Percentiles rank a stretch among this genome's conserved stretches.
These are phyloP conservation scores for Steatornis caripensis DNA, from an alignment of 2,113 vertebrate species.

Conservation along the genomic window DNA sequence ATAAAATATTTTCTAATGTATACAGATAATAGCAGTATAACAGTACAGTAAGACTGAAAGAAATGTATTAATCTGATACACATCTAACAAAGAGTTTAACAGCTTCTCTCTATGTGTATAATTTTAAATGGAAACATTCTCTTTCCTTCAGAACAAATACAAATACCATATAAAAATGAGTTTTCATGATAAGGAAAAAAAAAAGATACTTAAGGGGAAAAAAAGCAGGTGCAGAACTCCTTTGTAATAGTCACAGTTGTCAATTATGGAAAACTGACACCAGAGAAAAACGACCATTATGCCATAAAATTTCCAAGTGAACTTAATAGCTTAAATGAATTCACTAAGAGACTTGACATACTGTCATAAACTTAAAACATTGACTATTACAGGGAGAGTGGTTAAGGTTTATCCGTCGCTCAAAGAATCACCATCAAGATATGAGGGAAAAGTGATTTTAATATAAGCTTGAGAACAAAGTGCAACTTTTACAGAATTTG, in stretches of 20 bases:
- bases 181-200: too few species aligned
- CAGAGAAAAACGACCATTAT: background rate
- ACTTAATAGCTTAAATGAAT: background rate
- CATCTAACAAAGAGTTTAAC: background rate
- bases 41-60: background rate
- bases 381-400: too few species aligned
- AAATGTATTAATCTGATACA: background rate
- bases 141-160: background rate
- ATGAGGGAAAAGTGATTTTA: too few species aligned
- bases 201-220: background rate
- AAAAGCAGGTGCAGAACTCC: background rate
- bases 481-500: too few species aligned
- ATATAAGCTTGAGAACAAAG: too few species aligned
- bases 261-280: background rate
- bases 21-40: background rate
- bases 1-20: background rate
- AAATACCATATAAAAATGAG: background rate
- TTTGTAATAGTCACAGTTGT: background rate
- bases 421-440: too few species aligned
- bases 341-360: background rate
- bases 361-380: background rate
- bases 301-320: background rate
- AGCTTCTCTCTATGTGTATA: background rate
- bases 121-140: background rate
- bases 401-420: too few species aligned